Percentiles rank a stretch among this genome's conserved stretches.
Conservation (phyloP, 2,888 invertebrate species). For the Anticlea derivata region DNA sequence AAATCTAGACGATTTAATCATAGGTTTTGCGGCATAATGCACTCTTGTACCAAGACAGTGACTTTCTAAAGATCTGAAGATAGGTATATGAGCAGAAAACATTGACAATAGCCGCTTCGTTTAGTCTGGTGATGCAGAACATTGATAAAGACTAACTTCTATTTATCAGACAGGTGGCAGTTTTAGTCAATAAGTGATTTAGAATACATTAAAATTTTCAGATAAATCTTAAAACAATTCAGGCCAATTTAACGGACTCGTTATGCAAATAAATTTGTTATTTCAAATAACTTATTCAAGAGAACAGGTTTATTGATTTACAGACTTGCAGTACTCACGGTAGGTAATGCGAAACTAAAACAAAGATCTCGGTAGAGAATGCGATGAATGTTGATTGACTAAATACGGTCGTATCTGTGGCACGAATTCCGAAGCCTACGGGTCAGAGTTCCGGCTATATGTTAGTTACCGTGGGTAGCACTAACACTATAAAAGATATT, state of each 20-base stretch:
- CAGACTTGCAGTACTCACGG: conserved; percentile 3
- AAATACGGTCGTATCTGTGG: conserved; percentile 36
- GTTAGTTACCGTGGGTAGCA: conserved; percentile 1
- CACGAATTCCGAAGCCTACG: conserved; percentile 43
- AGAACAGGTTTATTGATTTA: conserved; percentile 13
- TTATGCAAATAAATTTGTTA: conserved; percentile 4
- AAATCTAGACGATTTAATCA: conserved; percentile 24
- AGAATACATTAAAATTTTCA: background rate
- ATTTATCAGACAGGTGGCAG: background rate
- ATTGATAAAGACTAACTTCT: conserved; percentile 13
- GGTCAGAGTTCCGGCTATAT: conserved; percentile 47
- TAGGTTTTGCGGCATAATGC: conserved; percentile 26
- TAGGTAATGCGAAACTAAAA: conserved; percentile 15
- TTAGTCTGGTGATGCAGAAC: conserved; percentile 31
- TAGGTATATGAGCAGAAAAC: conserved; percentile 27
- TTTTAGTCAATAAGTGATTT: background rate
- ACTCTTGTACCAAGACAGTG: conserved; percentile 25
- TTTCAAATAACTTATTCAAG: conserved; percentile 1
- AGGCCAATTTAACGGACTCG: conserved; percentile 7
- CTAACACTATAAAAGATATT: background rate
- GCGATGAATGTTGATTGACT: conserved; percentile 41
- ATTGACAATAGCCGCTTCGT: conserved; percentile 39
- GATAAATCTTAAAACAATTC: background rate
- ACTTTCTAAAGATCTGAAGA: conserved; percentile 39
- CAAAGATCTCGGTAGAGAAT: conserved; percentile 34